Base-by-base conservation (phyloP, 1,140 invertebrate species). In the Metaphire vulgaris region DNA sequence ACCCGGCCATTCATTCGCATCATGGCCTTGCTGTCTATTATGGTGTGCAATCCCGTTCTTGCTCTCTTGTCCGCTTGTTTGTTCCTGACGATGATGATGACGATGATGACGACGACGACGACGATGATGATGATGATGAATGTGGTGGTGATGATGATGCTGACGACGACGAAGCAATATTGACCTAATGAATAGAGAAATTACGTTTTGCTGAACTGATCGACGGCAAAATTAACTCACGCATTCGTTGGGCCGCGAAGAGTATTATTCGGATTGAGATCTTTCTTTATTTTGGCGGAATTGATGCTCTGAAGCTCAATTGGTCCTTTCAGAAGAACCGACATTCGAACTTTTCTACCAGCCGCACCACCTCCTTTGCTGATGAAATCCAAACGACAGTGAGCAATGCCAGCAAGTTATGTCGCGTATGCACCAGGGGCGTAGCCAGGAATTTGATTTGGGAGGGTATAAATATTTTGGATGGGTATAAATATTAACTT, bases 91-190 rank as follows among this genome's bases (percentile, higher is more conserved):
- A 16, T 21, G 30, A 74, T 29, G 41, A 30, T 74, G 6, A 79
- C 56, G 74, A 74, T 21, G 69, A 26, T 2, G 69, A 73, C 2
- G 73, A 69, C 15, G 75, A 77, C 32, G 73, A 78, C 33, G 34
- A 33, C 16, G 1, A 78, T 41, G 75, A 72, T n/a, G 70, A 28
- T 1, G 65, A 74, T 14, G 73, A 69, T 16, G 76, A 78, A 33
- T 69, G 76, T 66, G 31, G 29, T n/a, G 64, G 73, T 74, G 72
- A 77, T 74, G 75, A 56, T 15, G 71, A 74, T 26, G 74, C 73
- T 71, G 34, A 74, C 65, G 70, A 76, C 33, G 70, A 73, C 30
- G 76, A 78, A 66, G 73, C n/a, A n/a, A n/a, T n/a, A n/a, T n/a
- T n/a, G n/a, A n/a, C n/a, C n/a, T n/a, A n/a, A n/a, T n/a, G n/a